phyloP scores from a whole-genome alignment of 2,113 vertebrate genomes.

The Nansenia antarctica region DNA sequence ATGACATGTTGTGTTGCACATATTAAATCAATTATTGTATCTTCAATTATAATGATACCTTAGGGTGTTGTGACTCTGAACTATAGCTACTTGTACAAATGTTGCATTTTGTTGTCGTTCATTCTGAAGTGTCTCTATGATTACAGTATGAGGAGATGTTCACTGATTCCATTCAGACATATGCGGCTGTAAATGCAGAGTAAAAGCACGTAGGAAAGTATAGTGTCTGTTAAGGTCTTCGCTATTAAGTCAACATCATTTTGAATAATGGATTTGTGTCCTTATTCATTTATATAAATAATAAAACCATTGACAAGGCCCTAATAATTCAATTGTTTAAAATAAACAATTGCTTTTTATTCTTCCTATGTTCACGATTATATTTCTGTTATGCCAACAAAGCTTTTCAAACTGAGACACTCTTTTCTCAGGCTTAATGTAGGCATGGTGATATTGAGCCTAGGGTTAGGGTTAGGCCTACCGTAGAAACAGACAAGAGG shows the following conservation, averaged over 20 bases:
- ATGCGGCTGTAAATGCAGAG: no score
- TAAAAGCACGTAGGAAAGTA: no score
- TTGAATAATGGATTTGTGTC: no score
- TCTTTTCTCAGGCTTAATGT: neutral
- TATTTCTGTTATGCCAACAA: neutral
- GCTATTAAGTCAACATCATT: no score
- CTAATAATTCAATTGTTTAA: no score
- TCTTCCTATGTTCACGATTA: neutral
- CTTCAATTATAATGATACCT: slow-evolving; percentile 13
- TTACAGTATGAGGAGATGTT: no score
- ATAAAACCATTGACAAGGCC: no score
- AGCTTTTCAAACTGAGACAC: neutral
- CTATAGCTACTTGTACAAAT: neutral
- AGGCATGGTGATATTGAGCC: neutral
- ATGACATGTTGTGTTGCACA: slow-evolving; percentile 33
- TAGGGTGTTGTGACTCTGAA: neutral
- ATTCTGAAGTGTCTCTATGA: no score
- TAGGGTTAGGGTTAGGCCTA: neutral
- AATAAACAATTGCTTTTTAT: no score
- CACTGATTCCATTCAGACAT: no score
- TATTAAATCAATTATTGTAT: neutral
- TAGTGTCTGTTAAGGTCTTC: no score
- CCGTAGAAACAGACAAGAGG: neutral
- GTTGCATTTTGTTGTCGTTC: neutral
- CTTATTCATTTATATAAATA: no score